Percentiles rank a stretch among this genome's conserved stretches.
These are phyloP conservation scores for Steinernema hermaphroditum DNA, from an alignment of 2,888 invertebrate species.

Conservation along the genomic window DNA sequence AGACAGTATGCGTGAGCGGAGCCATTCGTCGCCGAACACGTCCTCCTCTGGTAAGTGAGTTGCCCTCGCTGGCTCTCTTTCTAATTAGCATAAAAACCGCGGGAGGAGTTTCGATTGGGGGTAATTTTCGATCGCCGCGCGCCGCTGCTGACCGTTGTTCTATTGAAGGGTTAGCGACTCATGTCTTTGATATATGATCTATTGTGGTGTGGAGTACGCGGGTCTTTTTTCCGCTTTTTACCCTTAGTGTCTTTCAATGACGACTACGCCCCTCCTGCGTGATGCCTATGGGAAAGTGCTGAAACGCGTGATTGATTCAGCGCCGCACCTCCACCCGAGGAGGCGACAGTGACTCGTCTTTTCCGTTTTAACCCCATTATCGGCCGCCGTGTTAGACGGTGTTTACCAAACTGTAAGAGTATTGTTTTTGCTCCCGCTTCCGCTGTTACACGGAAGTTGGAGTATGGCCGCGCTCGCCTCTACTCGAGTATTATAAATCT, in stretches of 20 bases:
- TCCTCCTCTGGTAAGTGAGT: neutral
- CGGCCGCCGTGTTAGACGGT: neutral
- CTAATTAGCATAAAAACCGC: neutral
- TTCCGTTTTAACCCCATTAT: constrained; percentile 22
- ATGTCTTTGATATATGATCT: constrained; percentile 26
- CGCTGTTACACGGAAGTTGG: constrained; percentile 16
- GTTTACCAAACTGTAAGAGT: neutral
- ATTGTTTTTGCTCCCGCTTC: neutral
- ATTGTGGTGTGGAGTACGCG: constrained; percentile 16
- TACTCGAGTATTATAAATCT: constrained; percentile 14
- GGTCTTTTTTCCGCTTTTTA: neutral
- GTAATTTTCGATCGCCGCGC: constrained; percentile 8
- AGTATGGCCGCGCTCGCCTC: neutral
- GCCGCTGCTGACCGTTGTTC: neutral
- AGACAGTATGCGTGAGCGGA: neutral
- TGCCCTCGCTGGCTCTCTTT: neutral
- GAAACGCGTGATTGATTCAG: constrained; percentile 25
- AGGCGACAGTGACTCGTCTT: neutral
- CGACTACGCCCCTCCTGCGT: neutral
- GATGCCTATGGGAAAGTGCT: constrained; percentile 8
- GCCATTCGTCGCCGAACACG: neutral
- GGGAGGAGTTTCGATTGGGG: constrained; percentile 8
- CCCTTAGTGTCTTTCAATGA: neutral
- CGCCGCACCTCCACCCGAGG: constrained; percentile 12
- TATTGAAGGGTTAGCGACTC: neutral